These are phyloP conservation scores for Lytechinus variegatus DNA, from an alignment of 35 echinoderm and acorn worm genomes.

Conservation along the genomic window DNA sequence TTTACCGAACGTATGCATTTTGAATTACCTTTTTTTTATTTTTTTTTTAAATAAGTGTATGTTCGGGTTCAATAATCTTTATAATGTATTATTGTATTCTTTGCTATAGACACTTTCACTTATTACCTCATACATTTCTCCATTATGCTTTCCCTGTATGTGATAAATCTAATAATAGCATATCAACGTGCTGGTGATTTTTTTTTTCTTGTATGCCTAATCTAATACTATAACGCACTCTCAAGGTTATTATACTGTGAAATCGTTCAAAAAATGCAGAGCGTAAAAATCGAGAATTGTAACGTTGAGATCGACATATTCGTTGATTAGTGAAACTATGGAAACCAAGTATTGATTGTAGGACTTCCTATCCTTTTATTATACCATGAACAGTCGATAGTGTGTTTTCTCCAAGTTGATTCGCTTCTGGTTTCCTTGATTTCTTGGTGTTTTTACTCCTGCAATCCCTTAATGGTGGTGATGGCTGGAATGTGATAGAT, in stretches of 20 bases:
- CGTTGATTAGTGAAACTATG: background rate
- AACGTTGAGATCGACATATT: background rate
- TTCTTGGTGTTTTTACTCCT: background rate
- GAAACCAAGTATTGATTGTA: background rate
- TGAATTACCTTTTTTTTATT: too few relatives aligned
- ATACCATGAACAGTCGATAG: background rate
- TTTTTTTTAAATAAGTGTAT: too few relatives aligned
- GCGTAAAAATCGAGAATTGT: background rate
- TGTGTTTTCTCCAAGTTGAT: background rate
- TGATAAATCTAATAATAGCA: background rate
- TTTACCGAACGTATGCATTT: too few relatives aligned
- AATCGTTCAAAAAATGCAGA: background rate
- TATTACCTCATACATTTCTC: background rate
- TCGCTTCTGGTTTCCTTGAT: background rate
- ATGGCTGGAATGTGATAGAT: too few relatives aligned
- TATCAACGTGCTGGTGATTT: background rate
- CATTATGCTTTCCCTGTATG: background rate
- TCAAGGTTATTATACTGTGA: background rate
- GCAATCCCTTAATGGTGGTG: background rate
- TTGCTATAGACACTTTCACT: too few relatives aligned
- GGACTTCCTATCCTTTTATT: background rate
- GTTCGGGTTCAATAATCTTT: too few relatives aligned
- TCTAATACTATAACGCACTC: background rate
- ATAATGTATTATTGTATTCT: too few relatives aligned
- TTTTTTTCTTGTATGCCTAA: background rate